Conservation (phyloP, 2,797 vertebrate genomes). For the Phylloscopus collybita region DNA sequence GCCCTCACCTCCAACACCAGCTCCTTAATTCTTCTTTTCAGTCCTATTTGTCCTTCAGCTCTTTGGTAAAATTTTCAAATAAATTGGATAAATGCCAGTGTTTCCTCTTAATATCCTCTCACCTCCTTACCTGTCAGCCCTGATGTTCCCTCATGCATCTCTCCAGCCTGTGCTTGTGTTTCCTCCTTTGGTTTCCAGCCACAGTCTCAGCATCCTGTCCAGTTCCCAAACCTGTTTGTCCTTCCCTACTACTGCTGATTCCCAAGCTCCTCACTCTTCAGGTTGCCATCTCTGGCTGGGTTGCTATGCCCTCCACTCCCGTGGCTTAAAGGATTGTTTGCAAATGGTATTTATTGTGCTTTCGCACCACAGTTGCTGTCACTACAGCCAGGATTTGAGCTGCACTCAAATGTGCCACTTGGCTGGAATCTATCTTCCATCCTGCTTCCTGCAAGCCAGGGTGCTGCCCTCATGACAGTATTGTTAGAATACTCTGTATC, state of each 20-base stretch:
- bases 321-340: neutral
- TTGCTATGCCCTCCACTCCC: neutral
- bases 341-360: neutral
- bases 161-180: rapidly evolving
- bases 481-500: neutral
- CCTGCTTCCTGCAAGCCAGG: neutral
- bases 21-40: neutral
- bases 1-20: neutral
- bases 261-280: neutral
- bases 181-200: neutral
- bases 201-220: neutral
- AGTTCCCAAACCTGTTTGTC: neutral
- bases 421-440: neutral
- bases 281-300: neutral
- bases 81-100: neutral
- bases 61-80: neutral
- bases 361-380: neutral
- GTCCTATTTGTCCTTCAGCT: neutral
- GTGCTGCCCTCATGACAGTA: neutral
- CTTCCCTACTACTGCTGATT: neutral
- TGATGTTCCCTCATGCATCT: neutral
- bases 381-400: neutral
- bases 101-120: neutral
- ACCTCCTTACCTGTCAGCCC: neutral
- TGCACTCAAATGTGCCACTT: neutral